These are phyloP conservation scores for Beaufortia kweichowensis DNA, from an alignment of 2,113 vertebrate species.

Conservation along the genomic window DNA sequence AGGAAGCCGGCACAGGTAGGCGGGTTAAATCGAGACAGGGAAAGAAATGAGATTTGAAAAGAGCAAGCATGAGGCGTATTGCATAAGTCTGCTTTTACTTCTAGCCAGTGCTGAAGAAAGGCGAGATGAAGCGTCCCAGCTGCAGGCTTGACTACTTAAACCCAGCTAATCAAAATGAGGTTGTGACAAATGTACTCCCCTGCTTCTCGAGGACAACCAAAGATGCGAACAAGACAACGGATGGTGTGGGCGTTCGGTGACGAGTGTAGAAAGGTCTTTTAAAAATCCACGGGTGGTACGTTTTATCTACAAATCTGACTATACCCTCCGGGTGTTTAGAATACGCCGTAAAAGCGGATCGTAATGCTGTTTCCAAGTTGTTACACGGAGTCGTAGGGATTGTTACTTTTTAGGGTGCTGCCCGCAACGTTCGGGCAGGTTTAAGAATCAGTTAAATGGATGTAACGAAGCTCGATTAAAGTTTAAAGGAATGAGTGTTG, in stretches of 20 bases:
- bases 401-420: not conserved
- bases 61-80: not conserved
- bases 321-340: not conserved
- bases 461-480: conserved; percentile 71
- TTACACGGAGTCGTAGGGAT: not conserved
- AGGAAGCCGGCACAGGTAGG: not conserved
- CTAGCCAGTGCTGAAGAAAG: not conserved
- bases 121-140: not conserved
- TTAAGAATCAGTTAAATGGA: conserved; percentile 61
- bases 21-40: not conserved
- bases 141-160: not conserved
- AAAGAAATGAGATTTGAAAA: not conserved
- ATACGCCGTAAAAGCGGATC: not conserved
- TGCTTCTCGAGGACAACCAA: conserved; percentile 6
- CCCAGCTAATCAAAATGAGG: conserved; percentile 23
- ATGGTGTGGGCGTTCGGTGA: not conserved
- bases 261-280: not conserved
- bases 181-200: conserved; percentile 1
- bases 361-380: not conserved
- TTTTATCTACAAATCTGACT: not conserved
- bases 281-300: not conserved
- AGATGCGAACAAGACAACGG: not conserved
- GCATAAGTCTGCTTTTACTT: not conserved
- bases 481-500: conserved; percentile 66
- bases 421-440: conserved; percentile 47